These are phyloP conservation scores for Palaemon carinicauda DNA, from an alignment of 1,140 invertebrate genomes.

Conservation along the genomic window DNA sequence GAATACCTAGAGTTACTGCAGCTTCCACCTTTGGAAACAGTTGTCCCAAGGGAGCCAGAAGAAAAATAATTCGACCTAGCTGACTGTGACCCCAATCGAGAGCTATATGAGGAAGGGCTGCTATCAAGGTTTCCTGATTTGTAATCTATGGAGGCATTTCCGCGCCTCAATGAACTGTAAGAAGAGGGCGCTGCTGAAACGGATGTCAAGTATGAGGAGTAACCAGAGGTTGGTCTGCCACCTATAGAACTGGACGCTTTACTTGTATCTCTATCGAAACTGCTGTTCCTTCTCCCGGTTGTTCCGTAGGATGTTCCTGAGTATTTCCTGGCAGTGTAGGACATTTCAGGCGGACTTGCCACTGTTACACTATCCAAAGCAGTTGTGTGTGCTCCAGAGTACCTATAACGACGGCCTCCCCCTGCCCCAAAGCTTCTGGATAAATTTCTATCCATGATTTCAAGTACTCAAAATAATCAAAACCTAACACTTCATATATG, in stretches of 20 bases:
- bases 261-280: neutral
- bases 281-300: neutral
- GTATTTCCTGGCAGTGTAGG: constrained; percentile 55
- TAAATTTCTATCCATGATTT: neutral
- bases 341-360: constrained; percentile 36
- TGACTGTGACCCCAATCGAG: no score
- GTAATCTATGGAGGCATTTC: no score
- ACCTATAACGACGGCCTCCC: neutral
- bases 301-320: constrained; percentile 24
- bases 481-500: neutral
- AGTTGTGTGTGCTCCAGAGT: constrained; percentile 44
- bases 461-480: neutral
- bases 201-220: constrained; percentile 18
- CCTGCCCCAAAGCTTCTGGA: neutral
- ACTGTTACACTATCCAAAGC: constrained; percentile 16
- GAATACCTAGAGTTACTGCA: no score
- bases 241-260: neutral
- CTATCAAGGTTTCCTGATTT: no score
- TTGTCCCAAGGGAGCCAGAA: no score
- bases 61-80: no score
- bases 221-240: neutral
- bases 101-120: no score
- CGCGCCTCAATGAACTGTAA: no score
- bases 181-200: neutral
- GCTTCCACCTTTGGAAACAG: no score